Evolutionary conservation across 2,797 vertebrate genomes (phyloP), one percentile per base, ranked within the genome.

Genomic region (Prunella strophiata): DNA sequence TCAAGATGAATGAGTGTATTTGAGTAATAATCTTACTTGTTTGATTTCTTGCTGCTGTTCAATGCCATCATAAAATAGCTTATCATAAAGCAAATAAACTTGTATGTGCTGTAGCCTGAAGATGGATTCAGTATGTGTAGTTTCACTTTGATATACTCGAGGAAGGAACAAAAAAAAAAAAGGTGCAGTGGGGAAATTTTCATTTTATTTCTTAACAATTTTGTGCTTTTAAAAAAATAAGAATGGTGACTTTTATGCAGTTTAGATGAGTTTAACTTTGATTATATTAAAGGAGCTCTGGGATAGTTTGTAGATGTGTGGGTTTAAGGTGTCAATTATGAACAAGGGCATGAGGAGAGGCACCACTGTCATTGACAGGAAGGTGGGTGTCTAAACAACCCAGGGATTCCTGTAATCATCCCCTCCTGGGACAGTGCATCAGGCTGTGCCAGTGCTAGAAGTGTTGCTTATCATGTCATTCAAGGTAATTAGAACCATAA

Each of bases 1-100:
- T 87, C 72, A 72, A 75, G 32, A 74, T 89, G 65, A 89, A 82
- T 54, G 54, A 25, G 22, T 68, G 47, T 54, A 22, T 89, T 74
- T 89, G 50, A 73, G 70, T 27, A 73, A 78, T 79, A 85, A 88
- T 81, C 42, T 50, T 74, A 25, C 50, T 92, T 85, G 82, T 91
- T 91, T 93, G 58, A 86, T 90, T 75, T 86, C 51, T 86, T 30
- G 51, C 77, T 92, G 81, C 65, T 90, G 43, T 78, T 94, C n/a
- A 42, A 17, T 86, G 47, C 58, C 34, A 34, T 68, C 13, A 11
- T 77, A 68, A 93, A 96, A 85, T 14, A 80, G 65, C n/a, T 85
- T 94, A 62, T 77, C 1, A 0, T n/a, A 94, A 91, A 94, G 59
- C 59, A 91, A 91, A 73, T 47, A 92, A 83, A 61, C 66, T 55